Evolutionary conservation across 2,797 vertebrate genomes (phyloP), one percentile per base, ranked within the genome.

Genomic region (Menidia menidia): DNA sequence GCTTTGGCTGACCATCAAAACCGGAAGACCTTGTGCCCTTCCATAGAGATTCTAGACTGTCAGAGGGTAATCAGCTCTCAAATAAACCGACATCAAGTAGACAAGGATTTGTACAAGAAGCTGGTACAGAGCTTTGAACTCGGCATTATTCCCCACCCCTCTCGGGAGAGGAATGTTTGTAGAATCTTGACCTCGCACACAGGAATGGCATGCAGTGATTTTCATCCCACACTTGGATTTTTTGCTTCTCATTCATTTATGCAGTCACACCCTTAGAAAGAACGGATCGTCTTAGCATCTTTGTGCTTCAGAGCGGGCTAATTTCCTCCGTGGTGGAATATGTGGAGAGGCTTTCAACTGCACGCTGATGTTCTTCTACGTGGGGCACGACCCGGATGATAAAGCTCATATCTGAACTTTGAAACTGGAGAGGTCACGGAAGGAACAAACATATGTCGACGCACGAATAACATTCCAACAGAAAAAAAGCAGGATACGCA

Each of bases 41-140:
- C 89, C 92, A 89, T 81, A 87, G 88, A 92, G 87, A 91, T 88
- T 92, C 66, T 85, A 67, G 81, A 62, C 83, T 88, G 87, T 93
- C 91, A 92, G 84, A 94, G 92, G 93, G 88, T 94, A 94, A 94
- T 93, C 90, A 90, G 86, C 83, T 91, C 91, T 93, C 89, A 93
- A 93, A 93, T 92, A 91, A 92, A 87, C 82, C 85, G 76, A 89
- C 89, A 92, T 93, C 85, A 92, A 92, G 88, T 71, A 92, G 85
- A 75, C 70, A 39, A 75, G 78, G 87, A 87, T 91, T 92, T 89
- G 88, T 81, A 91, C 88, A 86, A 88, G 81, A 68, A 83, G 79
- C 84, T 80, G 80, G 68, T 71, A 55, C 16, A 19, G 51, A 71
- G 85, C 91, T 92, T 92, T 93, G 87, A 91, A 91, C 83, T 76